Percentiles rank a stretch among this genome's conserved stretches.
Conservation (phyloP, 2,797 vertebrate species). For the Anisognathus igniventris region DNA sequence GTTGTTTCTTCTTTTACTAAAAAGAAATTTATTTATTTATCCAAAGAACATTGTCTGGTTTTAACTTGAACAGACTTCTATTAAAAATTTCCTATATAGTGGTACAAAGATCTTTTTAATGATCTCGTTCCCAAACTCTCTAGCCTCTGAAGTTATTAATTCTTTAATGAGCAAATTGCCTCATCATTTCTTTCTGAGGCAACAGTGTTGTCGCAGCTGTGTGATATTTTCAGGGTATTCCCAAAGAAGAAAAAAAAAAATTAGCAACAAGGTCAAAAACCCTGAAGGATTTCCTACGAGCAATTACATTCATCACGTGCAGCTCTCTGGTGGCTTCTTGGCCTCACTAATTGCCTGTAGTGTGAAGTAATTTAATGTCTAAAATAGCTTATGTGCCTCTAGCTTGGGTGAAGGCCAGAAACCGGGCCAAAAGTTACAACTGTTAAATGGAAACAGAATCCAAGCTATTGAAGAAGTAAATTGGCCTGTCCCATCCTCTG, state of each 20-base stretch:
- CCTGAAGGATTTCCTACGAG: constrained; percentile 3
- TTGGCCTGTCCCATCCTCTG: neutral
- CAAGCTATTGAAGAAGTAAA: neutral
- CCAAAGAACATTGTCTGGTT: neutral
- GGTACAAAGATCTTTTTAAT: neutral
- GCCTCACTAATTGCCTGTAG: constrained; percentile 20
- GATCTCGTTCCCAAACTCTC: neutral
- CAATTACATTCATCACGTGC: constrained; percentile 9
- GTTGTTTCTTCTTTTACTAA: neutral
- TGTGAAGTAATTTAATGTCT: neutral
- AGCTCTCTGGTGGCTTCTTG: neutral
- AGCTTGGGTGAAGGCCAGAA: neutral
- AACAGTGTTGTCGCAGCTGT: neutral
- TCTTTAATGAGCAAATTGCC: neutral
- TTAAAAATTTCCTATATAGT: neutral
- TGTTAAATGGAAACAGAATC: neutral
- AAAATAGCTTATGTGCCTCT: neutral
- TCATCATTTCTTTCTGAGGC: neutral
- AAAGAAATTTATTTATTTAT: neutral
- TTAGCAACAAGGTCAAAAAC: neutral
- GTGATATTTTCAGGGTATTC: constrained; percentile 5
- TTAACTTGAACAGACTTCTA: neutral
- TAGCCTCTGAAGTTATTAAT: neutral
- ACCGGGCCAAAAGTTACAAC: neutral
- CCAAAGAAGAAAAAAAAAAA: neutral